Conservation (phyloP, 2,113 vertebrate genomes). For the Lophius piscatorius region DNA sequence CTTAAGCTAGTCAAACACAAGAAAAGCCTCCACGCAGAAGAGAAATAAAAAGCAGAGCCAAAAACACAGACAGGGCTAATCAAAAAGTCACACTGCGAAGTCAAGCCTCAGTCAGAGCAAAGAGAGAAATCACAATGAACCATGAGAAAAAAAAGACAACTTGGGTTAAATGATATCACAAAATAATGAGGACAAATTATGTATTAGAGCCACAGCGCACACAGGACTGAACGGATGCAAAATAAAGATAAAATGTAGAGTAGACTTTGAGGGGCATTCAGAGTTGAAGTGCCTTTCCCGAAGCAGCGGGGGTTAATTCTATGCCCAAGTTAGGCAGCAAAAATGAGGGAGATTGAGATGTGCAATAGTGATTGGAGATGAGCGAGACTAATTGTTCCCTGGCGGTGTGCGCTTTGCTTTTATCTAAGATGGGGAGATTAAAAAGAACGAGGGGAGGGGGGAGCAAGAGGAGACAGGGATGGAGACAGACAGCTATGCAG, state of each 20-base stretch:
- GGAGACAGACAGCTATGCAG: not conserved
- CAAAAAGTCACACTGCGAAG: slow-evolving; percentile 31
- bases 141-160: not conserved
- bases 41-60: slow-evolving; percentile 22
- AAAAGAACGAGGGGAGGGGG: slow-evolving; percentile 7
- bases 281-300: slow-evolving; percentile 24
- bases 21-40: slow-evolving; percentile 35
- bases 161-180: slow-evolving; percentile 19
- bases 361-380: slow-evolving; percentile 57
- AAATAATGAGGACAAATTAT: not conserved
- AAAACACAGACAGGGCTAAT: slow-evolving; percentile 31
- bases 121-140: slow-evolving; percentile 9
- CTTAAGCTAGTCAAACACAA: slow-evolving; percentile 37
- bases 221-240: slow-evolving; percentile 38
- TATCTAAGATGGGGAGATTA: slow-evolving; percentile 76
- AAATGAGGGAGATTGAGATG: slow-evolving; percentile 54
- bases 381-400: slow-evolving; percentile 82
- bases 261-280: slow-evolving; percentile 33
- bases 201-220: not conserved
- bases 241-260: slow-evolving; percentile 46
- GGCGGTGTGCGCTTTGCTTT: slow-evolving; percentile 83
- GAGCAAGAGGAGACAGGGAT: not conserved
- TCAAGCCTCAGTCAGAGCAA: slow-evolving; percentile 12
- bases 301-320: slow-evolving; percentile 51
- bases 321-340: slow-evolving; percentile 44